Conservation (phyloP, 2,113 vertebrate genomes). For the Trogon melanurus region DNA sequence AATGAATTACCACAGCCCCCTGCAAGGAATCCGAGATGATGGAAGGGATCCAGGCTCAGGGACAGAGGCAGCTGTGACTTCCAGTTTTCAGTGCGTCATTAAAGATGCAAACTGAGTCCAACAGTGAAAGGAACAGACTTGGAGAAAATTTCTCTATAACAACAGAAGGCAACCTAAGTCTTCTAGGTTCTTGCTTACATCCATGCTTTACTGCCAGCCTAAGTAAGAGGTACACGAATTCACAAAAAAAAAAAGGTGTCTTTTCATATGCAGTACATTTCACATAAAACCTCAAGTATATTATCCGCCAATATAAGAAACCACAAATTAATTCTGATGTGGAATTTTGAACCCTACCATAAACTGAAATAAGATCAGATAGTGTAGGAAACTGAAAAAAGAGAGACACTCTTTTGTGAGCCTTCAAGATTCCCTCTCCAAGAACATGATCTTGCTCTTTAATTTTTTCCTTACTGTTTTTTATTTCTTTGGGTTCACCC, state of each 20-base stretch:
- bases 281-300: neutral
- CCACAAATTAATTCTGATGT: neutral
- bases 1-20: neutral
- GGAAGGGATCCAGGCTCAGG: neutral
- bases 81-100: neutral
- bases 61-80: conserved; percentile 11
- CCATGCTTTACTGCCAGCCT: neutral
- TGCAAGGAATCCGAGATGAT: neutral
- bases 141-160: neutral
- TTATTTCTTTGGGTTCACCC: neutral
- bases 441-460: neutral
- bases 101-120: neutral
- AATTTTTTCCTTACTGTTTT: neutral
- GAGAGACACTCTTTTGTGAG: fast-evolving
- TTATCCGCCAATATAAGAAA: neutral
- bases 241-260: neutral
- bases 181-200: neutral
- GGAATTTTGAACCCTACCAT: neutral
- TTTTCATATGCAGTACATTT: neutral
- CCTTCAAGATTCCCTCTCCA: neutral
- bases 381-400: neutral
- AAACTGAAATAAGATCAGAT: neutral
- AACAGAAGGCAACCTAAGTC: neutral
- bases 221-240: neutral
- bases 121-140: neutral